Percentiles rank a stretch among this genome's conserved stretches.
phyloP scores from a whole-genome alignment of 2,113 vertebrate genomes.

The Seriola aureovittata region DNA sequence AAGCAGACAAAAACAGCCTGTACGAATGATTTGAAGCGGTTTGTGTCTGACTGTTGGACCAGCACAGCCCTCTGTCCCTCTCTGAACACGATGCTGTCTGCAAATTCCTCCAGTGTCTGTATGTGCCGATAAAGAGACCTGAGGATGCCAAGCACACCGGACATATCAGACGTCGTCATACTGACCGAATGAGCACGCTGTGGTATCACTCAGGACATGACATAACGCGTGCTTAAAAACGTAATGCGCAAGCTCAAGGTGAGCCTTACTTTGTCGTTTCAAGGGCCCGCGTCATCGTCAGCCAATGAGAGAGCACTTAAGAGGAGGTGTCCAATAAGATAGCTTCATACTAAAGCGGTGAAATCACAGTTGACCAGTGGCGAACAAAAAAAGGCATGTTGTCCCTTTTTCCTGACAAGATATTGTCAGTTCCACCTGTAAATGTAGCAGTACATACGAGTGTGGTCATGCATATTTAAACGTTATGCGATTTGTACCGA shows the following conservation, averaged over 20 bases:
- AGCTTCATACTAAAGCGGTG: neutral
- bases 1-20: constrained; percentile 71
- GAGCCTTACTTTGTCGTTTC: neutral
- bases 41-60: constrained; percentile 64
- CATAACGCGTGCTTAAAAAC: too few relatives aligned
- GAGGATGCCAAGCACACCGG: constrained; percentile 56
- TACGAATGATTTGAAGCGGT: constrained; percentile 62
- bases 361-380: constrained; percentile 44
- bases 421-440: neutral
- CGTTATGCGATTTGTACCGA: too few relatives aligned
- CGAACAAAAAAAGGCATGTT: constrained; percentile 12
- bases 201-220: neutral
- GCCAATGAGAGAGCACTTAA: constrained; percentile 36
- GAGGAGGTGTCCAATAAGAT: constrained; percentile 28
- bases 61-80: constrained; percentile 68
- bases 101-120: constrained; percentile 74
- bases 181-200: accelerated
- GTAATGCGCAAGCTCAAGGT: accelerated
- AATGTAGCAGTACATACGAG: neutral
- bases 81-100: constrained; percentile 60
- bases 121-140: constrained; percentile 67
- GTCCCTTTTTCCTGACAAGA: neutral
- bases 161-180: constrained; percentile 62
- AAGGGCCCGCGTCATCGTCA: neutral
- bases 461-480: neutral